Evolutionary conservation across 1,140 invertebrate genomes (phyloP).

Genomic region (Ceratosolen solmsi): DNA sequence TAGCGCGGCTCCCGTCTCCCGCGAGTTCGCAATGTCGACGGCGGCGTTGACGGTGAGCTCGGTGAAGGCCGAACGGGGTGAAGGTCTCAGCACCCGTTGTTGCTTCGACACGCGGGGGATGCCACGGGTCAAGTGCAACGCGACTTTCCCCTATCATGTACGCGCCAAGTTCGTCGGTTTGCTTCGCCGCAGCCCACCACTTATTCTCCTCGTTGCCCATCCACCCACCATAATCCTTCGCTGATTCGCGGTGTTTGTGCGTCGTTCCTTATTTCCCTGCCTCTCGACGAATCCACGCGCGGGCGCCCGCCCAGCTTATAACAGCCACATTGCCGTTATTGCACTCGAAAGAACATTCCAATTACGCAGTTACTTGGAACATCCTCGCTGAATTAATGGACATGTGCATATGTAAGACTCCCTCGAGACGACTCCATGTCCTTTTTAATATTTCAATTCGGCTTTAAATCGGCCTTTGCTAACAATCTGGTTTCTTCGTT

Average conservation of each 20-base stretch:
- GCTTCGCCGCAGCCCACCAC: neutral
- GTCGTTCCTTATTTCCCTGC: neutral
- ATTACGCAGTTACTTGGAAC: too few species aligned
- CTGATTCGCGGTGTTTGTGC: neutral
- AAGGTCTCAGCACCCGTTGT: conserved; percentile 65
- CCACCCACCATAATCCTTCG: neutral
- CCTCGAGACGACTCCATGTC: too few species aligned
- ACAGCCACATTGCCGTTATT: too few species aligned
- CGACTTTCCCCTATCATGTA: neutral
- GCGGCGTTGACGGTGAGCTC: conserved; percentile 61
- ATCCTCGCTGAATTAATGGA: too few species aligned
- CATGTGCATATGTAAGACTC: too few species aligned
- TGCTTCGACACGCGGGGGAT: conserved; percentile 12
- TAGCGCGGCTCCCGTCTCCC: neutral
- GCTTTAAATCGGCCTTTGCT: too few species aligned
- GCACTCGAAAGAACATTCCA: too few species aligned
- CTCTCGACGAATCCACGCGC: neutral
- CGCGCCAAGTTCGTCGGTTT: neutral
- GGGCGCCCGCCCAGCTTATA: neutral
- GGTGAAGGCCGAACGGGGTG: conserved; percentile 74
- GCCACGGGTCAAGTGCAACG: conserved; percentile 1
- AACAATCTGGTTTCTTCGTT: too few species aligned
- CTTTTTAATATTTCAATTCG: too few species aligned
- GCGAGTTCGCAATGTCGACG: conserved; percentile 62
- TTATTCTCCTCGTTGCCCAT: neutral